Evolutionary conservation across 2,797 vertebrate genomes (phyloP).

Genomic region (Phataginus tricuspis): DNA sequence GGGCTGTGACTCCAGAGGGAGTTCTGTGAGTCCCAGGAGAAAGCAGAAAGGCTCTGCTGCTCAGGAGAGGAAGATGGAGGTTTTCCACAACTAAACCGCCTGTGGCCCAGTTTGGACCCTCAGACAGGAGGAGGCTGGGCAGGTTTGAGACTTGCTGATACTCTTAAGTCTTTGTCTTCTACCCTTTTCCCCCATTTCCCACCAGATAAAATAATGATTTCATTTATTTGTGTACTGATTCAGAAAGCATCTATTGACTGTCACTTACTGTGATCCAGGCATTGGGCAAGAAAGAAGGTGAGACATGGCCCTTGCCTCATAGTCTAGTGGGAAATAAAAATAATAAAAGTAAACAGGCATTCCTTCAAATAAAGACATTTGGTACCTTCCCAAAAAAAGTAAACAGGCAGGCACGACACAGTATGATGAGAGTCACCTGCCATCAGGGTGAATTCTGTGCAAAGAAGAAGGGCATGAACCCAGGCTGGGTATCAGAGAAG

Average conservation of each 20-base stretch:
- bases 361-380: too few relatives aligned
- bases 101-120: not conserved
- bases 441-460: not conserved
- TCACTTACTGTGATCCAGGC: not conserved
- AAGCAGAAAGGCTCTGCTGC: not conserved
- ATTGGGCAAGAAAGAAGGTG: not conserved
- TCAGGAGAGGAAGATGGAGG: not conserved
- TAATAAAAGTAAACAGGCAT: not conserved
- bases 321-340: not conserved
- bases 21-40: slow-evolving; percentile 37
- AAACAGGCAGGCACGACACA: not conserved
- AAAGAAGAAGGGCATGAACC: not conserved
- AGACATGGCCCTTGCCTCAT: not conserved
- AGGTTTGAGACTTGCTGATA: not conserved
- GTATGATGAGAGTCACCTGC: not conserved
- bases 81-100: slow-evolving; percentile 32
- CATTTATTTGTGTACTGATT: not conserved
- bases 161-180: not conserved
- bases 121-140: not conserved
- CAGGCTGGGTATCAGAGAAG: not conserved
- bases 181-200: not conserved
- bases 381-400: too few relatives aligned
- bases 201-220: slow-evolving; percentile 38
- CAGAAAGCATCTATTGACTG: not conserved
- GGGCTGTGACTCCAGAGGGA: slow-evolving; percentile 59